These are phyloP conservation scores for Zoanthus sociatus DNA, from an alignment of 92 coral and sea anemone genomes.

Conservation along the genomic window DNA sequence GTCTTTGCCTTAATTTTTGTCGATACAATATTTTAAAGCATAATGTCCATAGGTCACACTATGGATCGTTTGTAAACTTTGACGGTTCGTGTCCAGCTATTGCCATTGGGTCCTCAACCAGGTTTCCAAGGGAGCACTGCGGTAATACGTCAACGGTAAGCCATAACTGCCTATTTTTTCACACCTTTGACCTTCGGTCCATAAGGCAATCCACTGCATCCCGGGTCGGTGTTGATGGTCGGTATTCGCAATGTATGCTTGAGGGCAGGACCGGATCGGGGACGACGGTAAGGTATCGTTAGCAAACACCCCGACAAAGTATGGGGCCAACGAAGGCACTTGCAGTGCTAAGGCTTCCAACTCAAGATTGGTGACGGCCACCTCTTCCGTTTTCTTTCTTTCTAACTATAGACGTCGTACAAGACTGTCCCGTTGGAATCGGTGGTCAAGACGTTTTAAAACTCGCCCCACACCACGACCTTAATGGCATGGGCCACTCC, in stretches of 20 bases:
- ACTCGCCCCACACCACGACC: slow-evolving; percentile 19
- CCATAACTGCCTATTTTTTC: slow-evolving; percentile 43
- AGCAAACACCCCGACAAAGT: slow-evolving; percentile 29
- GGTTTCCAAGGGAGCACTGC: not conserved
- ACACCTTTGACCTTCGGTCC: not conserved
- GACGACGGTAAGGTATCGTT: not conserved
- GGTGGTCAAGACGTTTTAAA: slow-evolving; percentile 25
- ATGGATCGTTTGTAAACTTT: slow-evolving; percentile 7
- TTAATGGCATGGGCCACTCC: slow-evolving; percentile 1
- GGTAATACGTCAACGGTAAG: not conserved
- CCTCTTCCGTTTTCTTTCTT: not conserved
- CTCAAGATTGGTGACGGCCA: not conserved
- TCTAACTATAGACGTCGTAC: slow-evolving; percentile 3
- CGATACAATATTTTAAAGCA: not conserved
- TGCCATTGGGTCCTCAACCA: slow-evolving; percentile 8
- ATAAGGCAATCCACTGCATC: slow-evolving; percentile 25
- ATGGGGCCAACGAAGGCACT: not conserved
- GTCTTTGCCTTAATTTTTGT: not conserved
- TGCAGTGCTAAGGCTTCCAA: not conserved
- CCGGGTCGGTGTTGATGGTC: slow-evolving; percentile 18
- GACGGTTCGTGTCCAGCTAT: not conserved
- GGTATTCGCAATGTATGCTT: slow-evolving; percentile 43
- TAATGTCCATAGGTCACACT: slow-evolving; percentile 36
- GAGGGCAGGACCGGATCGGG: not conserved
- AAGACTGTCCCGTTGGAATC: not conserved